Evolutionary conservation across 2,113 vertebrate species (phyloP), one percentile per base, ranked within the genome.

Genomic region (Porphyrio hochstetteri): DNA sequence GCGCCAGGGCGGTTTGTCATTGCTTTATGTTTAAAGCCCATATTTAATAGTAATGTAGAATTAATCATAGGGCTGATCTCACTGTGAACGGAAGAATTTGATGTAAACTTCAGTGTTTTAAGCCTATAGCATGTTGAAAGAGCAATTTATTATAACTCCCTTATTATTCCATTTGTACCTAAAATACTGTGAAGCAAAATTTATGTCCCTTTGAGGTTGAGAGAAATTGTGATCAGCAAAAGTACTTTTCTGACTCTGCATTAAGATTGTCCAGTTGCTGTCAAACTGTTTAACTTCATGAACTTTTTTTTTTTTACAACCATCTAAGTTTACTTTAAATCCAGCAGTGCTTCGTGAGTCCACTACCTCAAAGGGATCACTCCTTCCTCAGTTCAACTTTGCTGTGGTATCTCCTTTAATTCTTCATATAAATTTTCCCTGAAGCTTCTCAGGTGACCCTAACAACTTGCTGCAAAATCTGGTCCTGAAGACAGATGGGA

Each of bases 211-310:
- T 93, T 5, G 31, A 89, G 28, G n/a, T 27, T 64, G 65, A 81
- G 24, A 38, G 63, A 72, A 89, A 76, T 28, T 79, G 69, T 31
- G 31, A 93, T 93, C 70, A 31, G 74, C 28, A 77, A 82, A 88
- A 88, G 75, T 59, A 27, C n/a, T 92, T 89, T 93, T 93, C 92
- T 91, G 74, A 87, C 86, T 91, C 23, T 33, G 42, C 36, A 4
- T 87, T 87, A 87, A 87, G 67, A 38, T 69, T 91, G 81, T 50
- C 77, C 9, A 5, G 67, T 65, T 93, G 81, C 78, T 92, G 63
- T 94, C 86, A 93, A 93, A 82, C 44, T 76, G 56, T 59, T 92
- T 81, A 88, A 79, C 56, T 93, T 95, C 50, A 38, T 28, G n/a
- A 85, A n/a, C 36, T 5, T 9, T 74, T 86, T 72, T 72, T 44